Base-by-base conservation (phyloP, 1,140 invertebrate genomes). In the Rhopalosiphum maidis region DNA sequence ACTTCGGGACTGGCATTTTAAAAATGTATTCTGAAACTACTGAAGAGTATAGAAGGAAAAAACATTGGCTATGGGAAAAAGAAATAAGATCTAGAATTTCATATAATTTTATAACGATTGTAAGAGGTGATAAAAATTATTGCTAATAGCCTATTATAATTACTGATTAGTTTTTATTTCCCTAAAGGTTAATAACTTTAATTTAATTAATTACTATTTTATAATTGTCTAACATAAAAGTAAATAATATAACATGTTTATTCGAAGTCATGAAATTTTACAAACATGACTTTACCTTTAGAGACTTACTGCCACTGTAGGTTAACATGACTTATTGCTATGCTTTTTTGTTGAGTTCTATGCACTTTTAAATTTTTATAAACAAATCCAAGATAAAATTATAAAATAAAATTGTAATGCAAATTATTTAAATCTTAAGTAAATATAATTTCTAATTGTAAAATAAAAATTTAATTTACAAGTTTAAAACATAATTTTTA, bases 1-100 rank as follows among this genome's bases (percentile, higher is more conserved):
- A 25, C n/a, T 48, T 46, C n/a, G 68, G 23, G 41, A 91, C 90
- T n/a, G n/a, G 43, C 25, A 48, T 89, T 60, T 91, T 77, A 91
- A 77, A 91, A 68, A 46, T 91, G 46, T 77, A 77, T 91, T 77
- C 30, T 37, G 41, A 25, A 46, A 86, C 41, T 86, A 51, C 35
- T 55, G 51, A 37, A 89, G 48, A 55, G 46, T n/a, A 48, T 41
- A 30, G 83, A 41, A 85, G 60, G 6, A 41, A 37, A 88, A 54
- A 37, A 37, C 88, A 55, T 55, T 11, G 35, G 35, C 23, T 30
- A 89, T n/a, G 48, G n/a, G 8, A 54, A 30, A 54, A 89, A 89
- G 55, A 89, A 89, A 89, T 55, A 23, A 77, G 22, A 91, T 68
- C 46, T 9, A 68, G 0, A 35, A 55, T 89, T 41, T 41, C 0